These are phyloP conservation scores for Coreius guichenoti DNA, from an alignment of 2,797 vertebrate species.

Conservation along the genomic window DNA sequence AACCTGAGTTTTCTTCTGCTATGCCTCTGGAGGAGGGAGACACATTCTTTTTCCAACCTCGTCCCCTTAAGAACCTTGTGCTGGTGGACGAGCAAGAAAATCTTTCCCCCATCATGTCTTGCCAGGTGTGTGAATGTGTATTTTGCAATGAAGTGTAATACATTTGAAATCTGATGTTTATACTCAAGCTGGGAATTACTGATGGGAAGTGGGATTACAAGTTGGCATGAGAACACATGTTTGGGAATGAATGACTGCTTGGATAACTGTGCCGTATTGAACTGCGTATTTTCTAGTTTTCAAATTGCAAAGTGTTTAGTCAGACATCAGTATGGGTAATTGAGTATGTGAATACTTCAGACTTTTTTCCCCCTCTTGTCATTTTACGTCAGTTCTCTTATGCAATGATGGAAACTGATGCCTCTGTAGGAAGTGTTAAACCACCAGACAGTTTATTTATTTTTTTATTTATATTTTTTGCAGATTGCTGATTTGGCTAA, in stretches of 20 bases:
- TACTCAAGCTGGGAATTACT: background rate
- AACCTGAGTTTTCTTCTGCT: slow-evolving; percentile 98
- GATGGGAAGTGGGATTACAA: background rate
- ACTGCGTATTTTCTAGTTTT: background rate
- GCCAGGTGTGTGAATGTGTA: slow-evolving; percentile 83
- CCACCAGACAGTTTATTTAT: too few relatives aligned
- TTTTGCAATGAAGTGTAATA: background rate
- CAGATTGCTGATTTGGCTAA: slow-evolving; percentile 98
- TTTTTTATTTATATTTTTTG: background rate
- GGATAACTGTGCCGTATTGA: background rate
- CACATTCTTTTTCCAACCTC: slow-evolving; percentile 98
- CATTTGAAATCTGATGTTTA: background rate
- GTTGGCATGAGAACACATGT: background rate
- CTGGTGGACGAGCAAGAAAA: slow-evolving; percentile 97
- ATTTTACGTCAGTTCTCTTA: background rate
- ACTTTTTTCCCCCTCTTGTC: rapidly evolving
- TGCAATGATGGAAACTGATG: background rate
- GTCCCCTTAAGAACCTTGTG: slow-evolving; percentile 96
- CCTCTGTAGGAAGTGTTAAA: background rate
- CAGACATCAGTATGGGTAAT: background rate
- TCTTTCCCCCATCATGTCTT: slow-evolving; percentile 95
- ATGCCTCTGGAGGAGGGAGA: slow-evolving; percentile 99
- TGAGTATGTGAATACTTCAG: background rate
- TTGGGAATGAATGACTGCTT: background rate
- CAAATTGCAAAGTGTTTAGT: background rate